Evolutionary conservation across 2,113 vertebrate genomes (phyloP).

Genomic region (Rhombomys opimus): DNA sequence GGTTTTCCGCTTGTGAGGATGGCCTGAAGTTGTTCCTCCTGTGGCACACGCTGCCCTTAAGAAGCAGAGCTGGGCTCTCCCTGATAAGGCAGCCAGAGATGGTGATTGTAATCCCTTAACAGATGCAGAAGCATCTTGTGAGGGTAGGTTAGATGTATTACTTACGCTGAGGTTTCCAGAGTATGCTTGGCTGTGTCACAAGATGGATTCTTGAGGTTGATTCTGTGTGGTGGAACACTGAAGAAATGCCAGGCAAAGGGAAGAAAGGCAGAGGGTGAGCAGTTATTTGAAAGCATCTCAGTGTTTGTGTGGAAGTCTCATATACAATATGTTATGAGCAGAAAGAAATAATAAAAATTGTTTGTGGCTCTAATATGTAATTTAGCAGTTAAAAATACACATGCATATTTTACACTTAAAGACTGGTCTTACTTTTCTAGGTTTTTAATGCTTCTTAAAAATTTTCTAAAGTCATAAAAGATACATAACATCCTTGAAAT

Average conservation of each 20-base stretch:
- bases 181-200: constrained; percentile 31
- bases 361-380: constrained; percentile 24
- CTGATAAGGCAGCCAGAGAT: background rate
- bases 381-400: constrained; percentile 5
- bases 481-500: background rate
- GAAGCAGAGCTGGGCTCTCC: background rate
- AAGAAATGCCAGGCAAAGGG: constrained; percentile 57
- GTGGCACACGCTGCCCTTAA: background rate
- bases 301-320: constrained; percentile 17
- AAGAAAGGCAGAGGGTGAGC: constrained; percentile 3
- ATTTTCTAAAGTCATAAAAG: background rate
- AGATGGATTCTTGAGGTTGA: constrained; percentile 3
- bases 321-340: background rate
- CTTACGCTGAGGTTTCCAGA: constrained; percentile 31
- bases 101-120: constrained; percentile 21
- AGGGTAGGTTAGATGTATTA: constrained; percentile 29
- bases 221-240: background rate
- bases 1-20: background rate
- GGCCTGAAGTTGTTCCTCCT: constrained; percentile 21
- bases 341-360: constrained; percentile 23
- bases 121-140: constrained; percentile 33
- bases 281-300: constrained; percentile 53
- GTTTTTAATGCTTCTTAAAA: background rate
- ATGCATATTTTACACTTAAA: background rate
- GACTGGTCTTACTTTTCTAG: constrained; percentile 32